Evolutionary conservation across 2,888 invertebrate genomes (phyloP), one percentile per base, ranked within the genome.

Genomic region (Stenotaenia linearis): DNA sequence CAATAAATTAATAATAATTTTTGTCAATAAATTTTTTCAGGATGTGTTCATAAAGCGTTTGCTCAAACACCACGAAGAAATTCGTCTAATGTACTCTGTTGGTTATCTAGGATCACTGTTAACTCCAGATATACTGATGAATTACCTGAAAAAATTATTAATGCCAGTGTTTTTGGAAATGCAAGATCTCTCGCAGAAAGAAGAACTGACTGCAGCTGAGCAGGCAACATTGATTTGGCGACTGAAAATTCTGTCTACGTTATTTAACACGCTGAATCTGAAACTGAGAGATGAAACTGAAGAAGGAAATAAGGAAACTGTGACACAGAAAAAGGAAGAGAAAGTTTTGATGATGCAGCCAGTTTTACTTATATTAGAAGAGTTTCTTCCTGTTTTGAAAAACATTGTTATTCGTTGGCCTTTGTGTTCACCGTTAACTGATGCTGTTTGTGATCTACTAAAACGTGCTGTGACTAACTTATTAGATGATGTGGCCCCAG

Each of bases 21-120:
- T 15, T 40, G 1, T 23, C 15, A 35, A 76, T 21, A 12, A 28
- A 81, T 78, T 80, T 78, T 79, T 81, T 87, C 88, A 90, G 86
- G 86, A 86, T 45, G 88, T 89, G 0, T 85, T 92, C 9, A 86
- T 88, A 21, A 88, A 88, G 56, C 89, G 90, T 0, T 86, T 88
- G 32, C 87, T 91, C 79, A 90, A 91, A 85, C 88, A 90, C 78
- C 89, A 90, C 0, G 94, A 94, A 84, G 89, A 90, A 80, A 88
- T 91, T 77, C 89, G 94, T 75, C 86, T 94, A 21, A 93, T 94
- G 92, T 91, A 90, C 82, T 91, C 92, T 78, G 89, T 93, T 79
- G 93, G 94, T 7, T 90, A 91, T 84, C 88, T 93, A 5, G 87
- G 94, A 82, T 92, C 93, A 80, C 88, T 91, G 18, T 86, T 93